Evolutionary conservation across 2,113 vertebrate genomes (phyloP).

Genomic region (Uria lomvia): DNA sequence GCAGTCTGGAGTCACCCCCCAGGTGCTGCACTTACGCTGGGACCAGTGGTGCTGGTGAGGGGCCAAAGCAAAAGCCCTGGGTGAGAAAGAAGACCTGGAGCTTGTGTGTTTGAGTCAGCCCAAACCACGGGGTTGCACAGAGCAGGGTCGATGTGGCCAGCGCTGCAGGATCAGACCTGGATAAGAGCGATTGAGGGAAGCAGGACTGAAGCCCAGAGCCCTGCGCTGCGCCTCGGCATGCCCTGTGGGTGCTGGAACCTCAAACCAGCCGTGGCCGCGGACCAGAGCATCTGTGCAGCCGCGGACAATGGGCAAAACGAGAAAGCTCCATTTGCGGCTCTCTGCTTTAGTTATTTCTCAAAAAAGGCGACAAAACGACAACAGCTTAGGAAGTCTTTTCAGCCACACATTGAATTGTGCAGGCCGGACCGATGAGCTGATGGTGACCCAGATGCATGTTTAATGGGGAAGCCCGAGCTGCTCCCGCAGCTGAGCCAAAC

Average conservation of each 20-base stretch:
- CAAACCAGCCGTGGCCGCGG: background rate
- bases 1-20: background rate
- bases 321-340: background rate
- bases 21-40: fast-evolving
- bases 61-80: background rate
- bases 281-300: background rate
- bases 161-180: background rate
- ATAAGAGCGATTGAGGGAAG: fast-evolving
- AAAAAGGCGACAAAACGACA: background rate
- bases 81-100: background rate
- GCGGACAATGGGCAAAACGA: fast-evolving
- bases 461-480: background rate
- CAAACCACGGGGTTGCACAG: fast-evolving
- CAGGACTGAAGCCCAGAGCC: background rate
- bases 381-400: background rate
- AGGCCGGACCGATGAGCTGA: background rate
- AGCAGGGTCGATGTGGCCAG: background rate
- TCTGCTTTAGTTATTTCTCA: background rate
- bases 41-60: background rate
- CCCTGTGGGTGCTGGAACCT: background rate
- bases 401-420: background rate
- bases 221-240: fast-evolving
- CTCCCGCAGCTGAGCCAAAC: background rate
- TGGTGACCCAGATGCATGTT: background rate
- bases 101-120: fast-evolving